A percentile compares a stretch with the other conserved stretches of the same genome.
Conservation (phyloP, 92 coral and sea anemone genomes). For the Epizoanthus illoricatus region DNA sequence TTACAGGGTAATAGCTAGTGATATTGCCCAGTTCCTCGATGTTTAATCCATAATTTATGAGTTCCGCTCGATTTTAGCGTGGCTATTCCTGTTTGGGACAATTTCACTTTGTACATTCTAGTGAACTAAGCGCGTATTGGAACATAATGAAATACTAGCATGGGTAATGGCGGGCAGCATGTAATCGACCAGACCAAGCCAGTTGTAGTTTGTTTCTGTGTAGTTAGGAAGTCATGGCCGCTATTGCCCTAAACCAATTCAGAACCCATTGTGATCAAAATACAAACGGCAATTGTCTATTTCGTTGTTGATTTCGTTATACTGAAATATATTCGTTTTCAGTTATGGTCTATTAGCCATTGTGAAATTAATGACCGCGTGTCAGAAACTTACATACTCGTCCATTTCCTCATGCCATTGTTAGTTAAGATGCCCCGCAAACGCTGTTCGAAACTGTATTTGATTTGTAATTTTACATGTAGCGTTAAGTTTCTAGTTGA, state of each 20-base stretch:
- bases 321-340: too few species aligned
- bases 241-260: background rate
- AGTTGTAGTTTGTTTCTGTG: background rate
- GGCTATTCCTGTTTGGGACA: background rate
- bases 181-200: background rate
- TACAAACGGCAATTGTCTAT: background rate
- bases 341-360: background rate
- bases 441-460: background rate
- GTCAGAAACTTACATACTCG: background rate
- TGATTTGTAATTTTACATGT: background rate
- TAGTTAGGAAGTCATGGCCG: background rate
- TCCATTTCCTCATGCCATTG: background rate
- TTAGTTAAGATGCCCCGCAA: background rate
- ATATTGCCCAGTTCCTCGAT: constrained; percentile 7
- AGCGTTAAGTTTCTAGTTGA: background rate
- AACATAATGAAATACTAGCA: background rate
- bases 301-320: background rate
- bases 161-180: background rate
- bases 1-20: background rate
- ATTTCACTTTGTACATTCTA: background rate
- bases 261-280: background rate
- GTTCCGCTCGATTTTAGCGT: background rate
- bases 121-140: background rate
- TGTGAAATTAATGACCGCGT: constrained; percentile 7
- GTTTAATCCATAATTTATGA: background rate